Percentiles rank a stretch among this genome's conserved stretches.
Conservation (phyloP, 1,140 invertebrate species). For the Hesperophylax magnus region DNA sequence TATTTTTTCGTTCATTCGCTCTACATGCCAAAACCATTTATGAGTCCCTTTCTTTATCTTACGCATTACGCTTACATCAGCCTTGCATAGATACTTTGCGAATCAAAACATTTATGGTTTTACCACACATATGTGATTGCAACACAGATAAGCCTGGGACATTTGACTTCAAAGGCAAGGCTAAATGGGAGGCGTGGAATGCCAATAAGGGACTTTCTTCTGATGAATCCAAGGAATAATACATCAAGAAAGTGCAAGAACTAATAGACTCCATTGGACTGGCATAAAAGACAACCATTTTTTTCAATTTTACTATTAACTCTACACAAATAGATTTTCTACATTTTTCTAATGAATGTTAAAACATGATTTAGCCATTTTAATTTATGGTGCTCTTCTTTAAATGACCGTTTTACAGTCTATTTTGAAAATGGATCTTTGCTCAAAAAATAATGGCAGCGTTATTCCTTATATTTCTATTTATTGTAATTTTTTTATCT, state of each 20-base stretch:
- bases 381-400: constrained; percentile 13
- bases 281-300: constrained; percentile 35
- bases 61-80: no score
- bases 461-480: no score
- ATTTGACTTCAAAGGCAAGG: constrained; percentile 93
- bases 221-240: constrained; percentile 87
- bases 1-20: no score
- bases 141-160: constrained; percentile 87
- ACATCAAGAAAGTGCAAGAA: constrained; percentile 82
- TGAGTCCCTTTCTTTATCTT: no score
- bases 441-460: no score
- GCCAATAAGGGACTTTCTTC: constrained; percentile 84
- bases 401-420: background rate
- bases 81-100: no score
- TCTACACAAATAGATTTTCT: constrained; percentile 25
- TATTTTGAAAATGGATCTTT: no score
- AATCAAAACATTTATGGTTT: no score
- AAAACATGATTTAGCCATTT: background rate
- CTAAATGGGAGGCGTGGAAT: constrained; percentile 97
- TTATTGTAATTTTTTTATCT: no score
- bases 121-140: no score
- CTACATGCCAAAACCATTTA: no score
- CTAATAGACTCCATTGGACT: constrained; percentile 63
- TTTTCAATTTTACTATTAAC: no score
- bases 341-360: constrained; percentile 15